Base-by-base conservation (phyloP, 1,140 invertebrate species). In the Drosophila persimilis region DNA sequence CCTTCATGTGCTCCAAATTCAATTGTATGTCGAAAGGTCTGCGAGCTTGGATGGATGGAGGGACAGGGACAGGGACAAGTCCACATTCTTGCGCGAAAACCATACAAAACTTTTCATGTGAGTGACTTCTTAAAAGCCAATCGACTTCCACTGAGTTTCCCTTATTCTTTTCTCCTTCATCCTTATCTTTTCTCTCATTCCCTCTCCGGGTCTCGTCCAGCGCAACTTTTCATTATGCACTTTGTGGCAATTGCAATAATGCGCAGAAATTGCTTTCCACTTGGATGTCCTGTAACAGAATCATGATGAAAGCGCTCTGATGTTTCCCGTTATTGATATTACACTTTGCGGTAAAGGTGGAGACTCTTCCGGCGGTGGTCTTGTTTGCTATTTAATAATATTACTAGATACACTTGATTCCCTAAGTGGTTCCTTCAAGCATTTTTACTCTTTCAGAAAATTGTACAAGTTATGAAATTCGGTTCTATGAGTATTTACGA, bases 121-220 rank as follows among this genome's bases (percentile, higher is more conserved):
- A 88, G 66, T 79, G 79, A 88, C 71, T 81, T 69, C 71, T 89
- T 88, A 79, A 89, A 89, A 88, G 84, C 75, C 83, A 89, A 88
- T 88, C 73, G 83, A 86, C 78, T 83, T 79, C 50, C 41, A 48
- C 53, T 24, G 57, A 61, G 54, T 65, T 80, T 66, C 56, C 58
- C 70, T 52, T 52, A 69, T 75, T 80, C 74, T 59, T 46, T 58
- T 61, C 56, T 51, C 47, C 48, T 46, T 47, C 52, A 15, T 39
- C 29, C 45, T 48, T 67, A 56, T 53, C 43, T 54, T 29, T 52
- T 60, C 48, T 5, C 41, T 44, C n/a, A 50, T 47, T 31, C 39
- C 45, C 45, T 56, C 26, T 48, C 17, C 45, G 71, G 45, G 35
- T 64, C 61, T 41, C 45, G 59, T 65, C 57, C 51, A 51, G 70